Conservation (phyloP, 2,888 invertebrate species). For the Alloscopus bannaensis region DNA sequence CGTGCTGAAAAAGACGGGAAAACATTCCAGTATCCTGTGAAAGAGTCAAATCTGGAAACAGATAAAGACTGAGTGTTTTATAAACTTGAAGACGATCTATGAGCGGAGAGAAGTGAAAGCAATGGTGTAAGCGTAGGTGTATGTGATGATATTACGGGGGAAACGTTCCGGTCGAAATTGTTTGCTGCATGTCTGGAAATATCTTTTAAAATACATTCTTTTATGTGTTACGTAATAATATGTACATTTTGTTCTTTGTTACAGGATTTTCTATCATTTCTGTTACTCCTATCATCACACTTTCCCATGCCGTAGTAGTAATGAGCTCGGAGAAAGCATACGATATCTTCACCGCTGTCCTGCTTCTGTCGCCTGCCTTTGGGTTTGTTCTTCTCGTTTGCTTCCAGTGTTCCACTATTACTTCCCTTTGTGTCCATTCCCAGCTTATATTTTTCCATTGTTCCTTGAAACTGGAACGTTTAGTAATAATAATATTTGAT, state of each 20-base stretch:
- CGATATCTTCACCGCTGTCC: background rate
- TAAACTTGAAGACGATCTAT: conserved; percentile 23
- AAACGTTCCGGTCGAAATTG: conserved; percentile 10
- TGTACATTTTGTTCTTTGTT: conserved; percentile 37
- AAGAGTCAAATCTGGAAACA: conserved; percentile 21
- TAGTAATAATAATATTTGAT: conserved; percentile 38
- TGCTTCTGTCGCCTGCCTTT: background rate
- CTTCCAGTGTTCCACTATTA: conserved; percentile 4
- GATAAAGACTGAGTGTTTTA: conserved; percentile 34
- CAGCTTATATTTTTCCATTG: conserved; percentile 19
- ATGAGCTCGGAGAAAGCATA: too few species aligned
- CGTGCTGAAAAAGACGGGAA: conserved; percentile 8
- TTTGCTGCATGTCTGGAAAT: too few species aligned
- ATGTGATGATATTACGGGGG: too few species aligned
- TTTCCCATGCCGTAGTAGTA: background rate
- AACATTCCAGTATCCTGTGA: conserved; percentile 18
- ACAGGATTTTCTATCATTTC: conserved; percentile 21
- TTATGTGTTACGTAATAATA: too few species aligned
- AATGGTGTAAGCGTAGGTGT: too few species aligned
- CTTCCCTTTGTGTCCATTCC: background rate
- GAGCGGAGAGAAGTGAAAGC: background rate
- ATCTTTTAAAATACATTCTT: too few species aligned
- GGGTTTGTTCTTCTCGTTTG: conserved; percentile 6
- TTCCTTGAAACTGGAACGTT: conserved; percentile 47
- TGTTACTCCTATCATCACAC: conserved; percentile 5